Evolutionary conservation across 1,140 invertebrate species (phyloP).

Genomic region (Cydia strobilella): DNA sequence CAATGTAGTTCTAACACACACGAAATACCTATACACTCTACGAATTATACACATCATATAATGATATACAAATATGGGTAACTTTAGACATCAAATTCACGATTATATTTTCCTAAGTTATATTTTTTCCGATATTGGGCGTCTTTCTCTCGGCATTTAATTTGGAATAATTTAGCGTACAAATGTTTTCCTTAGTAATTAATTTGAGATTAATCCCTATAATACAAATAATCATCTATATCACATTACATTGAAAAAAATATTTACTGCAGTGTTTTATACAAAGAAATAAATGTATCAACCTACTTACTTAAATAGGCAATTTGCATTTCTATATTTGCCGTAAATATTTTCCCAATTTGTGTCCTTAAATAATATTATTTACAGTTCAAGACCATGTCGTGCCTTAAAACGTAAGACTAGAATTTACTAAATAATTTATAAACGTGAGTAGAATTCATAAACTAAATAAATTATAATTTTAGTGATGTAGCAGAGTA

Average conservation of each 20-base stretch:
- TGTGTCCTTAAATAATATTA: constrained; percentile 64
- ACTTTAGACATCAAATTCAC: constrained; percentile 68
- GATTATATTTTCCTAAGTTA: constrained; percentile 62
- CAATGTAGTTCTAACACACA: constrained; percentile 21
- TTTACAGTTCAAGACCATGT: constrained; percentile 69
- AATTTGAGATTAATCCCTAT: constrained; percentile 70
- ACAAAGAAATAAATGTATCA: constrained; percentile 38
- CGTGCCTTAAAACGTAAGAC: constrained; percentile 75
- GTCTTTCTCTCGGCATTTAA: constrained; percentile 59
- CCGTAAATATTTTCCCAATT: constrained; percentile 62
- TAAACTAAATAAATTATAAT: no score
- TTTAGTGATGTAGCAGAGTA: constrained; percentile 59
- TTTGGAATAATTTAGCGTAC: constrained; percentile 46
- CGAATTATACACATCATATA: constrained; percentile 25
- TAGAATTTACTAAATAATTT: constrained; percentile 76
- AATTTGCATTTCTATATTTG: constrained; percentile 40
- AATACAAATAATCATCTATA: constrained; percentile 65
- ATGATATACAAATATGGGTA: constrained; percentile 37
- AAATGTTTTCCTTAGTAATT: constrained; percentile 47
- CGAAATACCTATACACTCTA: constrained; percentile 17
- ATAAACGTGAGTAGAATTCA: constrained; percentile 65
- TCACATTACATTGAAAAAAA: constrained; percentile 67
- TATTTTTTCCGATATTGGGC: constrained; percentile 41
- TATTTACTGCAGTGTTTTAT: constrained; percentile 56
- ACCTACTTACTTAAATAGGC: not conserved